phyloP scores from a whole-genome alignment of 2,113 vertebrate species.

The Puffinus mauretanicus region DNA sequence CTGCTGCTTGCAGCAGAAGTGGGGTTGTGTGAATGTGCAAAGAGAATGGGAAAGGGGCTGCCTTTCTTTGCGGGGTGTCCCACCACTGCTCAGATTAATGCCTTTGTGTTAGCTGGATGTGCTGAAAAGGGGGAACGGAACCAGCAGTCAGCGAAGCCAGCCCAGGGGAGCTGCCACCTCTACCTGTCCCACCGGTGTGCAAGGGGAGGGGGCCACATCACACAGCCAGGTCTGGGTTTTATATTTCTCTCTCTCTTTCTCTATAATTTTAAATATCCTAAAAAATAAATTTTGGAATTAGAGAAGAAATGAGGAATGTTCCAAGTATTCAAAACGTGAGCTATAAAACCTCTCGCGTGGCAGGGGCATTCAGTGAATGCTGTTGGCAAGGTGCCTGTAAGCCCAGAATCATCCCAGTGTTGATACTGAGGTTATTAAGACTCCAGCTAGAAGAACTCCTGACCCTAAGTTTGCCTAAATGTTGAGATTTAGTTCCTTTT shows the following conservation, averaged over 20 bases:
- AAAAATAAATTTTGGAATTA: constrained; percentile 58
- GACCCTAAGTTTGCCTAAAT: constrained; percentile 6
- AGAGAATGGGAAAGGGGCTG: background rate
- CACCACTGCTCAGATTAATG: background rate
- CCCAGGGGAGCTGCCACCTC: background rate
- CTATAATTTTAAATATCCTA: background rate
- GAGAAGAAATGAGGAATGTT: constrained; percentile 75
- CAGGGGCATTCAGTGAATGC: background rate
- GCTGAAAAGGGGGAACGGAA: background rate
- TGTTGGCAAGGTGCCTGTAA: constrained; percentile 26
- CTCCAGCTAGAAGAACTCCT: constrained; percentile 52
- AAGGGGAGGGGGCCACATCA: background rate
- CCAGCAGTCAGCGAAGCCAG: background rate
- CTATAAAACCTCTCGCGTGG: constrained; percentile 22
- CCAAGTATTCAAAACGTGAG: constrained; percentile 65
- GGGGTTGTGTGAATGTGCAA: background rate
- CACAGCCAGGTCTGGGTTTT: background rate
- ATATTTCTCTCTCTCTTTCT: background rate
- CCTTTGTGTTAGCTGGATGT: background rate
- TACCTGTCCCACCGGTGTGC: background rate
- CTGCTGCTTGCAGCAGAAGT: background rate
- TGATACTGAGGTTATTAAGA: constrained; percentile 43
- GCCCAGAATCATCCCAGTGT: background rate
- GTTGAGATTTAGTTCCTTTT: background rate
- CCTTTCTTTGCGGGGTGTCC: background rate